phyloP scores from a whole-genome alignment of 2,888 invertebrate genomes.

The Ophion ellenae region DNA sequence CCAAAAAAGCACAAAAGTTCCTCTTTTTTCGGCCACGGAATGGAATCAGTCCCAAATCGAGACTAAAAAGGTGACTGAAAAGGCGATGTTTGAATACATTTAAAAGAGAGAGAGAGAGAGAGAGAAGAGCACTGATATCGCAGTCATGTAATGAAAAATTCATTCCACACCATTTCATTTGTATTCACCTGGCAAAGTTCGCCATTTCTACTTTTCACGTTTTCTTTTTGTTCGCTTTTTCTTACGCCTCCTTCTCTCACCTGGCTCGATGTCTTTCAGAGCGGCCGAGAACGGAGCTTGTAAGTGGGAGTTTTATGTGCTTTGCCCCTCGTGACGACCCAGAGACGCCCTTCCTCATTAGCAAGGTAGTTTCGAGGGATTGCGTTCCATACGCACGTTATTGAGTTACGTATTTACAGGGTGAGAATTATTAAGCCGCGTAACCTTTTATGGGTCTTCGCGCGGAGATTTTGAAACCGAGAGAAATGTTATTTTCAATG shows the following conservation, averaged over 20 bases:
- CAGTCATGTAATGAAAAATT: background rate
- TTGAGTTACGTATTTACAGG: conserved; percentile 62
- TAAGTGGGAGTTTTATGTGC: conserved; percentile 64
- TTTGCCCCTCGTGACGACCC: conserved; percentile 56
- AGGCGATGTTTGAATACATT: too few species aligned
- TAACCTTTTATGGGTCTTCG: background rate
- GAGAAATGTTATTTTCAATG: background rate
- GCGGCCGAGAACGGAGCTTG: conserved; percentile 15
- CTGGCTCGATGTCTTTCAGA: conserved; percentile 1
- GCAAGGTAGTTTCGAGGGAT: conserved; percentile 71
- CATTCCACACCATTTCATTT: conserved; percentile 21
- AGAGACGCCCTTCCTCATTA: conserved; percentile 70
- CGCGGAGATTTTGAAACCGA: background rate
- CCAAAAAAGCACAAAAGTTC: too few species aligned
- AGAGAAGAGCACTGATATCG: background rate
- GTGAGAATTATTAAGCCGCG: background rate
- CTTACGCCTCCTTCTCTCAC: conserved; percentile 11
- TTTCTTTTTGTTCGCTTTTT: background rate
- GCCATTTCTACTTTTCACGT: background rate
- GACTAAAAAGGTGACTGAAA: too few species aligned
- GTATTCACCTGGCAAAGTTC: background rate
- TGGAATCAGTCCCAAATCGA: too few species aligned
- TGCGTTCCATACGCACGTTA: conserved; percentile 70
- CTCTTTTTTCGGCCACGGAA: too few species aligned
- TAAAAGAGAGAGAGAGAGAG: background rate